These are phyloP conservation scores for Nomada fabriciana DNA, from an alignment of 2,888 invertebrate genomes.

Conservation along the genomic window DNA sequence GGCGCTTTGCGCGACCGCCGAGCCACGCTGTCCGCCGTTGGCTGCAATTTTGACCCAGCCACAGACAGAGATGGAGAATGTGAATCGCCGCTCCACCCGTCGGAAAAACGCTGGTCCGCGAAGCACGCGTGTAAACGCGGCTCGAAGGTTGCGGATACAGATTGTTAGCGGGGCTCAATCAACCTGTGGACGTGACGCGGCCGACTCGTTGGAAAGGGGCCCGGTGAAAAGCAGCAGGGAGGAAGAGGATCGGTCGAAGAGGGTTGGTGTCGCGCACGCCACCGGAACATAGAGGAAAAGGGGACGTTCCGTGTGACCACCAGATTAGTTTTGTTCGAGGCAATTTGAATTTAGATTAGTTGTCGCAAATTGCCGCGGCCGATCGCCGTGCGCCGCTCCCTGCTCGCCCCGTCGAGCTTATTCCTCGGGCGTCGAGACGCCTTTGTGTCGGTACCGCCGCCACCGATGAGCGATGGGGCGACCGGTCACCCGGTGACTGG, in stretches of 20 bases:
- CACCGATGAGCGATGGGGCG: neutral
- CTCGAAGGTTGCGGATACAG: constrained; percentile 57
- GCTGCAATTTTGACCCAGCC: constrained; percentile 31
- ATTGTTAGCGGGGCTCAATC: constrained; percentile 64
- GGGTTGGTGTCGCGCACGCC: constrained; percentile 32
- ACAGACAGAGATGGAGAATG: neutral
- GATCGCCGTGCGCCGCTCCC: constrained; percentile 68
- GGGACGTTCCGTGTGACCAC: constrained; percentile 73
- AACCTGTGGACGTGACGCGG: constrained; percentile 60
- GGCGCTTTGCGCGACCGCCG: constrained; percentile 22
- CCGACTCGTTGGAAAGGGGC: constrained; percentile 50
- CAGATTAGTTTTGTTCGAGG: constrained; percentile 83
- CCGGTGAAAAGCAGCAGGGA: constrained; percentile 51
- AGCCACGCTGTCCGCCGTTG: neutral
- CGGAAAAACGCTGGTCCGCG: constrained; percentile 29
- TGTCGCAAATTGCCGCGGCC: constrained; percentile 81
- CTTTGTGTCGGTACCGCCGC: neutral
- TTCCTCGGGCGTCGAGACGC: constrained; percentile 42
- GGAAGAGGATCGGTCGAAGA: constrained; percentile 34
- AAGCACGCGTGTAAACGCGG: constrained; percentile 41
- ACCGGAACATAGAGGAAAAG: constrained; percentile 58
- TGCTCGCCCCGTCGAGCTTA: constrained; percentile 42
- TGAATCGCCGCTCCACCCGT: neutral
- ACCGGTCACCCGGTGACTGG: neutral
- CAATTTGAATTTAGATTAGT: constrained; percentile 84